Evolutionary conservation across 2,888 invertebrate species (phyloP).

Genomic region (Mesochorus sp.): DNA sequence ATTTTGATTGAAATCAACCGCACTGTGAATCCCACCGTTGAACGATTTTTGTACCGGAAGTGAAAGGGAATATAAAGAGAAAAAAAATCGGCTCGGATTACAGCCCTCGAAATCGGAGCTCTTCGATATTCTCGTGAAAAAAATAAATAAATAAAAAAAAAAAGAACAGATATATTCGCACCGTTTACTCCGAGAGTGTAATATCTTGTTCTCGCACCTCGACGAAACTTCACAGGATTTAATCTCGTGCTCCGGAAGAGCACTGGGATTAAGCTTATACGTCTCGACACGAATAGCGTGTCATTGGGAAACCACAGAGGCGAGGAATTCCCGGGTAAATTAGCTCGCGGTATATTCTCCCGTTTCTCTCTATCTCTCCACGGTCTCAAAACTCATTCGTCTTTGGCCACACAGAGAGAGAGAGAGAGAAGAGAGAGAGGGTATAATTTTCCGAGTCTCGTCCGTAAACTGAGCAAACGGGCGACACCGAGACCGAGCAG

Average conservation of each 20-base stretch:
- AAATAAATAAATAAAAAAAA: neutral
- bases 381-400: constrained; percentile 49
- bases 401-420: constrained; percentile 33
- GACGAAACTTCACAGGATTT: constrained; percentile 8
- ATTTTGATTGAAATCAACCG: too few species aligned
- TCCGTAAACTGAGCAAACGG: constrained; percentile 29
- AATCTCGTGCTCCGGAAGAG: constrained; percentile 19
- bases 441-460: constrained; percentile 18
- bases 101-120: too few species aligned
- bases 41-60: too few species aligned
- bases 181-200: neutral
- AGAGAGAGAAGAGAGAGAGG: neutral
- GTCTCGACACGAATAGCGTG: constrained; percentile 71
- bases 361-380: constrained; percentile 49
- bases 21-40: too few species aligned
- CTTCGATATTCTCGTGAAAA: neutral
- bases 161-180: neutral
- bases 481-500: constrained; percentile 46
- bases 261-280: constrained; percentile 27
- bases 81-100: too few species aligned
- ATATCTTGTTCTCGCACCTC: constrained; percentile 13
- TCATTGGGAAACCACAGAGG: constrained; percentile 72
- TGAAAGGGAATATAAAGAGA: too few species aligned
- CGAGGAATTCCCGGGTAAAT: constrained; percentile 60
- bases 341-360: constrained; percentile 44